Base-by-base conservation (phyloP, 2,888 invertebrate species). In the Panzeria rudis region DNA sequence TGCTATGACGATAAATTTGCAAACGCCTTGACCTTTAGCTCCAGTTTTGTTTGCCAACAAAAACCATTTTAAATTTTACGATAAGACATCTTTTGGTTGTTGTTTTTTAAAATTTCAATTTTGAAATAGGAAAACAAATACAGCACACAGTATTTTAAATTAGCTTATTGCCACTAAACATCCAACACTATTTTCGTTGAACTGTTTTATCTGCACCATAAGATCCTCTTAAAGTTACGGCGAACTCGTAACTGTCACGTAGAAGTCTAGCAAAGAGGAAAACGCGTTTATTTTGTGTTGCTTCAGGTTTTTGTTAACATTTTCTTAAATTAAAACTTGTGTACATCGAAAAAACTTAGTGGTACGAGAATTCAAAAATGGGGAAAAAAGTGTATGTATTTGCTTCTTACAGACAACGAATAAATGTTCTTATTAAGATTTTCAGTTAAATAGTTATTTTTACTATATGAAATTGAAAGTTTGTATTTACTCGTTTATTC, bases 181-280 rank as follows among this genome's bases (percentile, higher is more conserved):
- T 69, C 75, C 68, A 75, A 75, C 61, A 52, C 32, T 62, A 8
- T 32, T 54, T 68, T 61, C 20, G 35, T 41, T 54, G 66, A 35
- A 38, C 17, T 68, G 13, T 75, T 69, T 75, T 75, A 69, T 75
- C 68, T 75, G 38, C 9, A 20, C 29, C 29, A 35, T 61, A 52
- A 69, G 41, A 69, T 68, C 59, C 38, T 68, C 59, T 52, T 52
- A 59, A 66, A 80, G 38, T 80, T 73, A 59, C 47, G 25, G 56
- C 13, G 59, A 73, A 73, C 64, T 66, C 72, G 80, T 80, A 66
- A 79, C 69, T 69, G 78, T 78, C 78, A 78, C 69, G 69, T 71
- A 62, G 54, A 73, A 80, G 15, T 56, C 44, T 79, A 44, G 44
- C 20, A 72, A 54, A 38, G 50, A 52, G 47, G 15, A 50, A 35